Conservation (phyloP, 2,113 vertebrate species). For the Formicarius rufipectus region DNA sequence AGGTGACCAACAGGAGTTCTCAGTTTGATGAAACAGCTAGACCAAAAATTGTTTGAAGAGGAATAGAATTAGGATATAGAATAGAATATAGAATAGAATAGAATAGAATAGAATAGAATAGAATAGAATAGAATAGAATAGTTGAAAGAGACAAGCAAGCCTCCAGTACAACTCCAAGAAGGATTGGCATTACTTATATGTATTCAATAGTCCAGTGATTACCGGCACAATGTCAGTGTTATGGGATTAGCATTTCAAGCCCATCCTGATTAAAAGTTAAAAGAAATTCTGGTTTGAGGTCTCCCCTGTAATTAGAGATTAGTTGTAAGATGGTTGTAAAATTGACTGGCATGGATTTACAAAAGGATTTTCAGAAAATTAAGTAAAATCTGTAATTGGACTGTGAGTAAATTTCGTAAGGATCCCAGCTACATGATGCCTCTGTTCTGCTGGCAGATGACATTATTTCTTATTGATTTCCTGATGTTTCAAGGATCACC, state of each 20-base stretch:
- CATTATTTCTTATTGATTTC: background rate
- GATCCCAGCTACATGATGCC: background rate
- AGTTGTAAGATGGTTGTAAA: background rate
- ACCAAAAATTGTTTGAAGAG: background rate
- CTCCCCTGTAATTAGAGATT: background rate
- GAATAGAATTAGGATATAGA: too few species aligned
- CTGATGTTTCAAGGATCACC: background rate
- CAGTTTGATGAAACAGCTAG: background rate
- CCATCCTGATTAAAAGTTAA: background rate
- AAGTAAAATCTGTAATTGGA: background rate
- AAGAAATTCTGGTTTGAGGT: background rate
- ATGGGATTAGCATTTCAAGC: background rate
- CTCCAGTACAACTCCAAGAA: background rate
- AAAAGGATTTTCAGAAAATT: background rate
- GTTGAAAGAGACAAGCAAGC: background rate
- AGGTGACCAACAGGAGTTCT: background rate
- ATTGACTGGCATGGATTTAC: background rate
- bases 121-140: background rate
- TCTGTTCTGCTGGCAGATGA: background rate
- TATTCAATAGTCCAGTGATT: background rate
- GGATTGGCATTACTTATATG: background rate
- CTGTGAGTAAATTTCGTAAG: background rate
- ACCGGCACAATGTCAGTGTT: background rate
- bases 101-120: background rate
- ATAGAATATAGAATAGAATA: background rate